Conservation (phyloP, 2,888 invertebrate species). For the Tetramorium bicarinatum region DNA sequence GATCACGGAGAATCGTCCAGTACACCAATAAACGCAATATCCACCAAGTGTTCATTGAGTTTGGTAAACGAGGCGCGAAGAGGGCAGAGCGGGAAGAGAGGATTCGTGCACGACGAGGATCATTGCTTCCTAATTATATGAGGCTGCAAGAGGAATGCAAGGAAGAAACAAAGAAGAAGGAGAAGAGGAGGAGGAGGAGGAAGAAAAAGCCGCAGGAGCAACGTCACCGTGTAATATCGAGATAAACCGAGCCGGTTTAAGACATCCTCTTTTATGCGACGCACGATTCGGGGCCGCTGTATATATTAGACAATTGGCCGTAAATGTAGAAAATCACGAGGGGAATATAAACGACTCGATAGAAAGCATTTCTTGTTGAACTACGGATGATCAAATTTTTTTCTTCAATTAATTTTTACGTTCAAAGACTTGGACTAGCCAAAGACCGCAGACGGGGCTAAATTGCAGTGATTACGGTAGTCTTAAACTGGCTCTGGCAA, state of each 20-base stretch:
- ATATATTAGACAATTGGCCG: conserved; percentile 47
- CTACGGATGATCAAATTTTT: neutral
- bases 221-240: conserved; percentile 12
- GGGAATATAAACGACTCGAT: conserved; percentile 4
- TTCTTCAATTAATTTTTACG: neutral
- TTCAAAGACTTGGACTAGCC: neutral
- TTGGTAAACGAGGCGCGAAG: conserved; percentile 65
- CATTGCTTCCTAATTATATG: conserved; percentile 38
- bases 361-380: conserved; percentile 9
- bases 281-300: conserved; percentile 15
- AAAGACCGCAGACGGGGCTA: neutral
- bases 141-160: conserved; percentile 20
- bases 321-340: conserved; percentile 10
- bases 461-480: neutral
- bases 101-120: conserved; percentile 14
- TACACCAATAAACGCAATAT: conserved; percentile 74
- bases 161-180: conserved; percentile 5
- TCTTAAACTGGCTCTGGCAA: conserved; percentile 22
- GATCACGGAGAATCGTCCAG: conserved; percentile 71
- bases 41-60: conserved; percentile 84
- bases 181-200: conserved; percentile 12
- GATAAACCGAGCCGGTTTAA: conserved; percentile 30
- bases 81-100: conserved; percentile 6
- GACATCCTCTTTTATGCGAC: conserved; percentile 1
- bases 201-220: neutral